phyloP scores from a whole-genome alignment of 2,888 invertebrate genomes.

The Drosophila longiperda region DNA sequence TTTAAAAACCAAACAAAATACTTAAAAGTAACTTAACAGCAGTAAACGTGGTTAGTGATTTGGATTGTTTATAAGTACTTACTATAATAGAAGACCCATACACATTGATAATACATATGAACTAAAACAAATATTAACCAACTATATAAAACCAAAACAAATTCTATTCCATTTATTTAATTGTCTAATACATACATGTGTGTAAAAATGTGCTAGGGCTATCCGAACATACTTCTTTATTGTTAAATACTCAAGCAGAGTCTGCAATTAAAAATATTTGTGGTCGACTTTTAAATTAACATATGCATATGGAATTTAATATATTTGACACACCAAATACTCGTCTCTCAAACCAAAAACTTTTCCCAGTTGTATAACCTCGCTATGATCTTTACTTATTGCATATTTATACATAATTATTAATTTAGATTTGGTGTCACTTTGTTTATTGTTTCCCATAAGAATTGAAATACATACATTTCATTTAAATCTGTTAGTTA shows the following conservation, averaged over 20 bases:
- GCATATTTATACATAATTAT: conserved; percentile 21
- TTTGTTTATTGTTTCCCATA: conserved; percentile 17
- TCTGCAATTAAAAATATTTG: conserved; percentile 31
- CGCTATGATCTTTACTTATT: conserved; percentile 4
- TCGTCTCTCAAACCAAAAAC: conserved; percentile 13
- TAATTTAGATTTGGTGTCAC: conserved; percentile 49
- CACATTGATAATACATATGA: conserved; percentile 35
- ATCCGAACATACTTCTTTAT: conserved; percentile 17
- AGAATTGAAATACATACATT: conserved; percentile 7
- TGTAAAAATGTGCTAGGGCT: conserved; percentile 1
- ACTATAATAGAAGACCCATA: conserved; percentile 40
- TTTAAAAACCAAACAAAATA: conserved; percentile 29
- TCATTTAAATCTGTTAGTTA: conserved; percentile 8
- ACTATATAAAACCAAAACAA: conserved; percentile 33
- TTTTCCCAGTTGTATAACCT: conserved; percentile 21
- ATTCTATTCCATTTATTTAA: conserved; percentile 37
- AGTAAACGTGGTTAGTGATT: conserved; percentile 83
- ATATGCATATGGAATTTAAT: conserved; percentile 25
- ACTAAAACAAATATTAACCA: conserved; percentile 28
- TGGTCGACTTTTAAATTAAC: conserved; percentile 47
- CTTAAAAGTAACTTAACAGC: conserved; percentile 58
- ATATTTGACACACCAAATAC: conserved; percentile 8
- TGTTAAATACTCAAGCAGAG: conserved; percentile 40
- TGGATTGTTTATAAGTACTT: conserved; percentile 75
- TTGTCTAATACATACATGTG: conserved; percentile 40